Base-by-base conservation (phyloP, 2,797 vertebrate species). In the Myotis daubentonii region DNA sequence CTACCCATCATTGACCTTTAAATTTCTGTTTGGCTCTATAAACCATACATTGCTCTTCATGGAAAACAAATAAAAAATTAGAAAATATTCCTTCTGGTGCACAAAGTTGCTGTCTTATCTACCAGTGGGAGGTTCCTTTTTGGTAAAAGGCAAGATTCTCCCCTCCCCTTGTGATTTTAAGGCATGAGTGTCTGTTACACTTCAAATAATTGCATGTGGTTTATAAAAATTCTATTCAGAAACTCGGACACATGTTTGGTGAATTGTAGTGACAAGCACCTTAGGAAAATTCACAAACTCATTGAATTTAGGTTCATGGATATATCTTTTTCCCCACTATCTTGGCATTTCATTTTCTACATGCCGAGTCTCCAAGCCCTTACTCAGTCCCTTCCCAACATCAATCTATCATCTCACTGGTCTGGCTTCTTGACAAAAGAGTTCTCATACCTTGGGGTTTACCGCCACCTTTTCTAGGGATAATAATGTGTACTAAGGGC, bases 201-300 rank as follows among this genome's bases (percentile, higher is more conserved):
- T 83, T 96, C 75, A 93, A 71, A n/a, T 66, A 74, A 72, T 51
- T 62, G 3, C 49, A 49, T 44, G 11, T 6, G 11, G 5, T 74
- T 93, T 57, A 49, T 2, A 41, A 92, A 87, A 75, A 66, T 86
- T 94, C 51, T 82, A 13, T 28, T 80, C 33, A 60, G 70, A 91
- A 93, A 84, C 62, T 12, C 8, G 55, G 72, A 16, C 16, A 2
- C 75, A 70, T 70, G 36, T 41, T 87, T 82, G 44, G 47, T 60
- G n/a, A 91, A 49, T 20, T 72, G 51, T 62, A 71, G 75, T 55
- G 72, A 68, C 17, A 87, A 57, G 86, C 33, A 76, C 30, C 30
- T 76, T 55, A 25, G 13, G 60, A 91, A 80, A 76, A 57, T 15
- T 62, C 65, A 74, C 13, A 20, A 80, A 65, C 10, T 91, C 25